Evolutionary conservation across 2,888 invertebrate species (phyloP).

Genomic region (Lepidocyrtinus sp.): DNA sequence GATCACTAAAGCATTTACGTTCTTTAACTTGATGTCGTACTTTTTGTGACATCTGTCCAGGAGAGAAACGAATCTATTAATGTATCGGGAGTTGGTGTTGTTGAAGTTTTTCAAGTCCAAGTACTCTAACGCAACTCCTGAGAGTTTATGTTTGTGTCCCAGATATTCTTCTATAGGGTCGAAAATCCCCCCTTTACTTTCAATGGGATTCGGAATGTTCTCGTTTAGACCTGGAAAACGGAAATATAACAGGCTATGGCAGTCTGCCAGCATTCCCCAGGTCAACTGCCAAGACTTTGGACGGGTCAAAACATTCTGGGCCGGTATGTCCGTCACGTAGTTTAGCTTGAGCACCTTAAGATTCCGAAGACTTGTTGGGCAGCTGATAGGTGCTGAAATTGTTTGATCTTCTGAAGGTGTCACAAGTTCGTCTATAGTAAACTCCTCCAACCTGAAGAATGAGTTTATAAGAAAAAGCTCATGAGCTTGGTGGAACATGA

Average conservation of each 20-base stretch:
- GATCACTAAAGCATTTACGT: conserved; percentile 26
- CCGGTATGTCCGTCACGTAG: conserved; percentile 19
- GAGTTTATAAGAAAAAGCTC: conserved; percentile 22
- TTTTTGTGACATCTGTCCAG: conserved; percentile 20
- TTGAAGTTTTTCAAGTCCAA: conserved; percentile 39
- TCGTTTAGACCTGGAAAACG: conserved; percentile 33
- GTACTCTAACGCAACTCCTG: conserved; percentile 21
- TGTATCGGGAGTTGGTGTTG: conserved; percentile 26
- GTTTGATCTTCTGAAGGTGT: background rate
- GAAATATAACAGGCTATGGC: conserved; percentile 30
- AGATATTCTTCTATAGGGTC: no score
- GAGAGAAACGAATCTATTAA: conserved; percentile 22
- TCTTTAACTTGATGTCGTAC: conserved; percentile 41
- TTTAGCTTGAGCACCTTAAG: conserved; percentile 39
- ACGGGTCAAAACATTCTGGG: background rate
- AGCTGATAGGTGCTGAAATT: background rate
- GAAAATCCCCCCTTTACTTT: conserved; percentile 18
- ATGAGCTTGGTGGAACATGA: conserved; percentile 26
- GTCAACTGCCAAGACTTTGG: conserved; percentile 39
- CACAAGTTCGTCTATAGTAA: conserved; percentile 23
- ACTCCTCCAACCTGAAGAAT: conserved; percentile 27
- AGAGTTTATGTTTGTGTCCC: no score
- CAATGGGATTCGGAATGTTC: background rate
- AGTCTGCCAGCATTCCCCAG: conserved; percentile 37
- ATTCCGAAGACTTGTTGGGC: conserved; percentile 19